Percentiles rank a stretch among this genome's conserved stretches.
Conservation (phyloP, 2,113 vertebrate species). For the Brachypteracias leptosomus region DNA sequence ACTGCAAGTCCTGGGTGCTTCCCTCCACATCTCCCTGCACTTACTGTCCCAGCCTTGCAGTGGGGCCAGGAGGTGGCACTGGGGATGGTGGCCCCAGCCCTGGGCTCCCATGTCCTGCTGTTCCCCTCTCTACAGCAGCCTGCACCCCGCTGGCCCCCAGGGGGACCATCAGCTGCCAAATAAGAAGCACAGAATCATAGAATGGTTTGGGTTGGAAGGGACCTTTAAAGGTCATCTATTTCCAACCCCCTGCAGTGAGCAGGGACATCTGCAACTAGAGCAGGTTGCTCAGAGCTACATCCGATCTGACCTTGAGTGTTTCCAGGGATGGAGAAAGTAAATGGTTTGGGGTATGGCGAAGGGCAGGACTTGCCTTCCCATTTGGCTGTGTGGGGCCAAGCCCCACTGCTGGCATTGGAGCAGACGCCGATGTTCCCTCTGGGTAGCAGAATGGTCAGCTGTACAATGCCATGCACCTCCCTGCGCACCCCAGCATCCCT, state of each 20-base stretch:
- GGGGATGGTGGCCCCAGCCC: fast-evolving
- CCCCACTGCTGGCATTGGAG: fast-evolving
- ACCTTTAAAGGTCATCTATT: not conserved
- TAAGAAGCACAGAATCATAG: not conserved
- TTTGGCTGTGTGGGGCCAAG: not conserved
- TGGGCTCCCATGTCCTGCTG: fast-evolving
- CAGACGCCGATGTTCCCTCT: not conserved
- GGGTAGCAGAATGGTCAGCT: not conserved
- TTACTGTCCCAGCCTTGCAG: not conserved
- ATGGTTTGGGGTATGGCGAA: fast-evolving
- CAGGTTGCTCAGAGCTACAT: not conserved
- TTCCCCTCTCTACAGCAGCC: not conserved
- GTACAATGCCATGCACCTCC: not conserved
- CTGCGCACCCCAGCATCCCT: not conserved
- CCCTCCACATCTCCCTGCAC: fast-evolving
- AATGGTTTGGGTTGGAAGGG: not conserved
- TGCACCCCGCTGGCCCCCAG: too few species aligned
- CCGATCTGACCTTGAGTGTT: not conserved
- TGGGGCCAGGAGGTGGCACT: not conserved
- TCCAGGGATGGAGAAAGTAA: not conserved
- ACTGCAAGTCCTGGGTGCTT: not conserved
- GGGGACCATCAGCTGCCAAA: not conserved
- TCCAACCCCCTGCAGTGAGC: not conserved
- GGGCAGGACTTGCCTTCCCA: not conserved
- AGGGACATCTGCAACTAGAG: not conserved